Evolutionary conservation across 2,113 vertebrate species (phyloP).

Genomic region (Taurulus bubalis): DNA sequence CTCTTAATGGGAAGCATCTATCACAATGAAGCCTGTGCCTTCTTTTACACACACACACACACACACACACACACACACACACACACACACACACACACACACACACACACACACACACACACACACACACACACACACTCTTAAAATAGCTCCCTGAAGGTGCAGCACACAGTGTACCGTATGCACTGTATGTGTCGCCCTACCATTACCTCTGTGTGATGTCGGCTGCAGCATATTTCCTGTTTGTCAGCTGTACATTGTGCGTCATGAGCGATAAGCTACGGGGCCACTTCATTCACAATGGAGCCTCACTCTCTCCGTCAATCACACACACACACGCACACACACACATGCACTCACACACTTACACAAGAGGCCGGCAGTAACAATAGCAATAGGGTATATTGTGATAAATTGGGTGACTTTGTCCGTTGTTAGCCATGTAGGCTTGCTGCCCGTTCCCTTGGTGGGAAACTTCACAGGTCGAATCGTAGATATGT

Average conservation of each 20-base stretch:
- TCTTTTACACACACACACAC: conserved; percentile 2
- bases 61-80: background rate
- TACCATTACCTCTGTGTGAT: conserved; percentile 42
- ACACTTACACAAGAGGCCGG: conserved; percentile 24
- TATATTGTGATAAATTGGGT: conserved; percentile 57
- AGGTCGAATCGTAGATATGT: background rate
- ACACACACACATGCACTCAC: background rate
- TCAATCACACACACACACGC: conserved; percentile 4
- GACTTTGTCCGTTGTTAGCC: conserved; percentile 36
- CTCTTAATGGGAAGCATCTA: conserved; percentile 59
- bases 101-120: background rate
- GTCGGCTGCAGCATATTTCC: conserved; percentile 20
- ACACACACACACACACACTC: background rate
- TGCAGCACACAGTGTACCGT: conserved; percentile 18
- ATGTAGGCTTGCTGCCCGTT: background rate
- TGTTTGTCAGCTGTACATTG: conserved; percentile 23
- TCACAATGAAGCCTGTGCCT: conserved; percentile 43
- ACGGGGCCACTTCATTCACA: conserved; percentile 26
- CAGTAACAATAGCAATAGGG: conserved; percentile 6
- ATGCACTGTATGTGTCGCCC: conserved; percentile 13
- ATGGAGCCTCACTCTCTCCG: background rate
- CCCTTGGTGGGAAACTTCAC: background rate
- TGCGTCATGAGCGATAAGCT: conserved; percentile 35
- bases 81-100: background rate
- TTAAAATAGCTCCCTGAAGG: conserved; percentile 40